phyloP scores from a whole-genome alignment of 2,113 vertebrate genomes.

The Terrapene triunguis region DNA sequence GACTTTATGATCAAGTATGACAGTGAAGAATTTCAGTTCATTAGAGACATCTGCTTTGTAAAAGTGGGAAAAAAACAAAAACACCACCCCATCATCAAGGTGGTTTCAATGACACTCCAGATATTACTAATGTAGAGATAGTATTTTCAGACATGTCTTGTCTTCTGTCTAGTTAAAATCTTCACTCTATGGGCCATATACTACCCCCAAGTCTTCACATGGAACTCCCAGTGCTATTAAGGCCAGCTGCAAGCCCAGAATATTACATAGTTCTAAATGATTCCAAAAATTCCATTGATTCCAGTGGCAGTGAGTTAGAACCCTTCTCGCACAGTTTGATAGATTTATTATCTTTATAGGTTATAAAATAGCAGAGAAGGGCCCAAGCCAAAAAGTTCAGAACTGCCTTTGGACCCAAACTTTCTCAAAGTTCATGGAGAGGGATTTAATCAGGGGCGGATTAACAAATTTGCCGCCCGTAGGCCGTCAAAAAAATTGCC shows the following conservation, averaged over 20 bases:
- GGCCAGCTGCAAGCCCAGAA: not conserved
- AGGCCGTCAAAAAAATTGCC: no score
- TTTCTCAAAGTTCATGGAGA: not conserved
- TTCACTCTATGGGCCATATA: not conserved
- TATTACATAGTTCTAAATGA: not conserved
- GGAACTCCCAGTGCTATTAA: not conserved
- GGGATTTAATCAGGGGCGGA: no score
- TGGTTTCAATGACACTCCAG: not conserved
- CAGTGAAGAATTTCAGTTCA: not conserved
- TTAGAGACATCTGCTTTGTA: not conserved
- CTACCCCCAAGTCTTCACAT: not conserved
- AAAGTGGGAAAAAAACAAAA: accelerated
- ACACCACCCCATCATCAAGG: not conserved
- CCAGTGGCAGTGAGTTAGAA: not conserved
- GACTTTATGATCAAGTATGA: not conserved
- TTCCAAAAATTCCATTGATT: not conserved
- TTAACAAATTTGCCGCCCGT: no score
- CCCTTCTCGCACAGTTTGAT: not conserved
- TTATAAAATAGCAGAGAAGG: not conserved
- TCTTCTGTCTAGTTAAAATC: not conserved
- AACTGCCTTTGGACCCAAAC: not conserved
- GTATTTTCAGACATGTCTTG: not conserved
- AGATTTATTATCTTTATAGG: not conserved
- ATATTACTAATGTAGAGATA: not conserved
- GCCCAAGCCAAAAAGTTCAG: not conserved